Conservation (phyloP, 53 echinoderm and acorn worm genomes). For the Echinometra lucunter region DNA sequence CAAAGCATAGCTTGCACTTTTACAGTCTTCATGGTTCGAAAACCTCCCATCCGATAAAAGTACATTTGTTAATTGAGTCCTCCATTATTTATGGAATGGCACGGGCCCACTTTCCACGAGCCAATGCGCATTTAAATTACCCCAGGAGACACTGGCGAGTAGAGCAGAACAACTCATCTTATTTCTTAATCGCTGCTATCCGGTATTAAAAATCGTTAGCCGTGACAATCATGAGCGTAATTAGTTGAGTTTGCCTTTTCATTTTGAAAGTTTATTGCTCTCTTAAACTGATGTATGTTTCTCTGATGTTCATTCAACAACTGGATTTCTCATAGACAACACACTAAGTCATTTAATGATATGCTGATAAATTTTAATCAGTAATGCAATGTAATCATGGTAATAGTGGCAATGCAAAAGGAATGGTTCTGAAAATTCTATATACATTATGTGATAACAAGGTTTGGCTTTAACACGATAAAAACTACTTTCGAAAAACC, state of each 20-base stretch:
- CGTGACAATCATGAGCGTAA: slow-evolving; percentile 15
- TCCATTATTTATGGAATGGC: slow-evolving; percentile 37
- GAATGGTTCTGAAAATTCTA: too few relatives aligned
- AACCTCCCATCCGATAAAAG: slow-evolving; percentile 27
- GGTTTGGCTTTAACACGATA: too few relatives aligned
- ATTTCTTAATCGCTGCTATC: neutral
- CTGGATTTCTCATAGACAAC: neutral
- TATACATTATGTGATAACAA: too few relatives aligned
- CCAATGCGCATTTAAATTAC: slow-evolving; percentile 38
- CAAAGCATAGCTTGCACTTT: neutral
- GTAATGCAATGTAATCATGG: too few relatives aligned
- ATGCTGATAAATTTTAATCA: too few relatives aligned
- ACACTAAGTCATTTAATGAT: too few relatives aligned
- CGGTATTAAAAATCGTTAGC: neutral
- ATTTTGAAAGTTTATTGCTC: neutral
- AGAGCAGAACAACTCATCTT: slow-evolving; percentile 3
- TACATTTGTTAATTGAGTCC: slow-evolving; percentile 64
- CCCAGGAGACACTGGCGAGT: neutral
- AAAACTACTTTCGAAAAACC: too few relatives aligned
- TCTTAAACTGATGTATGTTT: too few relatives aligned
- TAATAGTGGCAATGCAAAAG: too few relatives aligned
- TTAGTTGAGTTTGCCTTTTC: neutral
- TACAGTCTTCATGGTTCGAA: neutral
- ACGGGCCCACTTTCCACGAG: neutral
- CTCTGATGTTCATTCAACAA: neutral